Evolutionary conservation across 1,140 invertebrate genomes (phyloP).

Genomic region (Drosophila kikkawai): DNA sequence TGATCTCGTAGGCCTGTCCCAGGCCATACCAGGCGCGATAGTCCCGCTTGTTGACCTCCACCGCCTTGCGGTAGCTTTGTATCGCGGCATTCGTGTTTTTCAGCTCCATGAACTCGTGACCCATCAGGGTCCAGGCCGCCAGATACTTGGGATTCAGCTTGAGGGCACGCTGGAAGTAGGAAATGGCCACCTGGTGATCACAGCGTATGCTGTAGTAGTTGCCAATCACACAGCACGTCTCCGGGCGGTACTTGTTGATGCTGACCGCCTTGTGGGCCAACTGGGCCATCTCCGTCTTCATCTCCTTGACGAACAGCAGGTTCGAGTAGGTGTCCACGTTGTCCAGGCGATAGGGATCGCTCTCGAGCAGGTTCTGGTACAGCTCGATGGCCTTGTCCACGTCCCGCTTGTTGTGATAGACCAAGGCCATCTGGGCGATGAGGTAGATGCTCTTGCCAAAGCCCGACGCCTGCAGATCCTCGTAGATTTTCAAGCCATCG

Average conservation of each 20-base stretch:
- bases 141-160: conserved; percentile 97
- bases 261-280: conserved; percentile 96
- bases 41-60: conserved; percentile 97
- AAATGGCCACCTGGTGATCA: conserved; percentile 98
- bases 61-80: conserved; percentile 98
- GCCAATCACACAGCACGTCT: conserved; percentile 99
- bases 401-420: conserved; percentile 96
- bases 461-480: conserved; percentile 90
- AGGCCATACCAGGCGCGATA: conserved; percentile 99
- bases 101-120: conserved; percentile 99
- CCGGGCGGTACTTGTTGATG: conserved; percentile 98
- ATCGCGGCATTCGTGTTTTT: conserved; percentile 99
- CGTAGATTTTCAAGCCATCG: conserved; percentile 94
- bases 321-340: conserved; percentile 99
- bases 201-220: conserved; percentile 99
- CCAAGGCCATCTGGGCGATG: conserved; percentile 96
- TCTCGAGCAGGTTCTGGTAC: conserved; percentile 92
- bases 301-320: conserved; percentile 96
- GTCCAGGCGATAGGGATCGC: conserved; percentile 96
- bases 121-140: conserved; percentile 98
- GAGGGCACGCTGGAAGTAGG: conserved; percentile 98
- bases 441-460: conserved; percentile 96
- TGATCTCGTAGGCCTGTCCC: conserved; percentile 98
- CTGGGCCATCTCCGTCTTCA: conserved; percentile 95
- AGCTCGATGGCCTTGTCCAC: conserved; percentile 94